Percentiles rank a stretch among this genome's conserved stretches.
Conservation (phyloP, 2,797 vertebrate genomes). For the Sciurus carolinensis region DNA sequence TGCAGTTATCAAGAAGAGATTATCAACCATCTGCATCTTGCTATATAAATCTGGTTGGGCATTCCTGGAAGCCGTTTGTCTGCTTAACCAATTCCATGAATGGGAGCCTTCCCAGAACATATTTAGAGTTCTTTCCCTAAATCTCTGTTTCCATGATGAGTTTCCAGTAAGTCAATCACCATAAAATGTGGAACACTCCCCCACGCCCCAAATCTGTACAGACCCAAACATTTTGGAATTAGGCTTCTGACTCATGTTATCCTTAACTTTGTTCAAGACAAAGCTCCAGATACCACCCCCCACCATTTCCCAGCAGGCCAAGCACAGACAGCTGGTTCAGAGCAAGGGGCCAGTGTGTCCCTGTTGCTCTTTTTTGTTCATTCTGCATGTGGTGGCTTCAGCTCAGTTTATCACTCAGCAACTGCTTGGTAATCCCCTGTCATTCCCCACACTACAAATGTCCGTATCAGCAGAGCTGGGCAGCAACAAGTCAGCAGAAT, state of each 20-base stretch:
- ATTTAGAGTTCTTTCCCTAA: conserved; percentile 69
- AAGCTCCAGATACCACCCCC: not conserved
- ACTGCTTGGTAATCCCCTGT: conserved; percentile 80
- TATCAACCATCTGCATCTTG: not conserved
- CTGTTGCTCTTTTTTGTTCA: not conserved
- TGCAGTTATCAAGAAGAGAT: not conserved
- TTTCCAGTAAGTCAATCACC: conserved; percentile 70
- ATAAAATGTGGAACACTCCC: not conserved
- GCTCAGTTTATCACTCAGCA: conserved; percentile 72
- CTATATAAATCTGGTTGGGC: conserved; percentile 37
- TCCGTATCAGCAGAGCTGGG: conserved; percentile 59
- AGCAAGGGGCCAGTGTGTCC: not conserved
- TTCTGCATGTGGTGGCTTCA: conserved; percentile 57
- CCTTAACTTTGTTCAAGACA: not conserved
- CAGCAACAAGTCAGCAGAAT: conserved; percentile 66
- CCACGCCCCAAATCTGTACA: not conserved
- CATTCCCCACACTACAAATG: conserved; percentile 43
- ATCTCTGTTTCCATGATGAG: conserved; percentile 66
- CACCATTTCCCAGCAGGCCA: not conserved
- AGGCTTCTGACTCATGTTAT: conserved; percentile 10
- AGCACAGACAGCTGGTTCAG: not conserved
- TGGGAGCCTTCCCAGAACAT: conserved; percentile 61
- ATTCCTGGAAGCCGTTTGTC: conserved; percentile 61
- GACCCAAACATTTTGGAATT: not conserved
- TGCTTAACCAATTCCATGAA: conserved; percentile 64